These are phyloP conservation scores for Pempheris klunzingeri DNA, from an alignment of 2,797 vertebrate genomes.

Conservation along the genomic window DNA sequence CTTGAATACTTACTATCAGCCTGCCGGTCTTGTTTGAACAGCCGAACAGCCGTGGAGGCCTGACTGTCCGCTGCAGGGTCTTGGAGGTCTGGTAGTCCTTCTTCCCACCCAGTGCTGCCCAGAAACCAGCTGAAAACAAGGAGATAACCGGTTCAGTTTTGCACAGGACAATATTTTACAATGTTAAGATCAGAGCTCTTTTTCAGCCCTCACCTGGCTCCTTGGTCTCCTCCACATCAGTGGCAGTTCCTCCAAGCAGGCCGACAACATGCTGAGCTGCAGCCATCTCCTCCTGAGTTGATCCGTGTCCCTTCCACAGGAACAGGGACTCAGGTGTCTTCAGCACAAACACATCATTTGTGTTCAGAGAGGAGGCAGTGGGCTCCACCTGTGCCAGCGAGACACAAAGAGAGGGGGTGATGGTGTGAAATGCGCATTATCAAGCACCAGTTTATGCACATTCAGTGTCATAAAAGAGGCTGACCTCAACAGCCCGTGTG, in stretches of 20 bases:
- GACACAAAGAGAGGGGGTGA: not conserved
- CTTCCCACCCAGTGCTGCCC: constrained; percentile 84
- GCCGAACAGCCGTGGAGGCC: constrained; percentile 80
- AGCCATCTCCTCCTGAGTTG: constrained; percentile 70
- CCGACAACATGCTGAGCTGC: constrained; percentile 74
- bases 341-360: constrained; percentile 86
- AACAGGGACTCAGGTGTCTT: constrained; percentile 63
- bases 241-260: constrained; percentile 72
- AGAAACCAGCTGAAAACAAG: constrained; percentile 76
- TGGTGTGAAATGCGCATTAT: not conserved
- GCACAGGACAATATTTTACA: not conserved
- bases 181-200: not conserved
- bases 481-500: constrained; percentile 85
- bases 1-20: constrained; percentile 76
- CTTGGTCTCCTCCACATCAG: constrained; percentile 74
- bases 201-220: constrained; percentile 77
- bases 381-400: constrained; percentile 61
- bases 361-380: constrained; percentile 79
- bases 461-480: not conserved
- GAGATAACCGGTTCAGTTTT: not conserved
- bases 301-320: constrained; percentile 83
- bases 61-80: constrained; percentile 65
- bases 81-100: constrained; percentile 82
- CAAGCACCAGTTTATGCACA: not conserved
- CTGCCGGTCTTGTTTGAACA: constrained; percentile 86